Conservation (phyloP, 1,140 invertebrate genomes). For the Cataglyphis hispanica region DNA sequence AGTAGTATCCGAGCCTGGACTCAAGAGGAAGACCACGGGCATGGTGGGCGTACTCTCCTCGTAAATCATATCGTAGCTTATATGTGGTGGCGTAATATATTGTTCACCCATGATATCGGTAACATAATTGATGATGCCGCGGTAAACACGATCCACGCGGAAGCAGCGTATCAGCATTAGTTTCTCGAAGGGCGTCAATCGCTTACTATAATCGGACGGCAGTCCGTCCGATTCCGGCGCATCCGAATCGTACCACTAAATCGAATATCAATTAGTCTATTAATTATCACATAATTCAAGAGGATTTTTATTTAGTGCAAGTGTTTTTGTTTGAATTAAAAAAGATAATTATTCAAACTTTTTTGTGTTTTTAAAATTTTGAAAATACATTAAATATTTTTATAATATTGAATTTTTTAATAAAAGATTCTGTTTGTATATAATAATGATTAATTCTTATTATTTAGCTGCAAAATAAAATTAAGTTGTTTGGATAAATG, state of each 20-base stretch:
- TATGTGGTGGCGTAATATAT: constrained; percentile 94
- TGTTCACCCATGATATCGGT: constrained; percentile 93
- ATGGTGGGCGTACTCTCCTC: constrained; percentile 92
- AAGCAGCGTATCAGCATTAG: constrained; percentile 95
- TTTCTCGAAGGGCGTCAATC: constrained; percentile 90
- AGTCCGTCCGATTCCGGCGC: constrained; percentile 90
- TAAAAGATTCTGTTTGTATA: not conserved
- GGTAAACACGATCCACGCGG: constrained; percentile 94
- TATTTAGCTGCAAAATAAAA: not conserved
- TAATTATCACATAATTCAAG: not conserved
- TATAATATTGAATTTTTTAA: not conserved
- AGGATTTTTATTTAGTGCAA: not conserved
- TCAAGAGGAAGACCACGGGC: constrained; percentile 95
- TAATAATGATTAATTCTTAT: not conserved
- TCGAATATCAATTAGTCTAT: constrained; percentile 7
- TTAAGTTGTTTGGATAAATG: not conserved
- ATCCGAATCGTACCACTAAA: constrained; percentile 94
- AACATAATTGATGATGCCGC: constrained; percentile 93
- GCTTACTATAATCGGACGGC: constrained; percentile 90
- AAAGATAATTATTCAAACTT: not conserved
- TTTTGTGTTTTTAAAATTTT: not conserved
- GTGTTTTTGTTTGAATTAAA: not conserved
- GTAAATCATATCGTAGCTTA: constrained; percentile 93
- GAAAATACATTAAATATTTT: not conserved
- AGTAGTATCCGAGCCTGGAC: constrained; percentile 95